A percentile compares a stretch with the other conserved stretches of the same genome.
phyloP scores from a whole-genome alignment of 1,140 invertebrate species.

The Colletes gigas region DNA sequence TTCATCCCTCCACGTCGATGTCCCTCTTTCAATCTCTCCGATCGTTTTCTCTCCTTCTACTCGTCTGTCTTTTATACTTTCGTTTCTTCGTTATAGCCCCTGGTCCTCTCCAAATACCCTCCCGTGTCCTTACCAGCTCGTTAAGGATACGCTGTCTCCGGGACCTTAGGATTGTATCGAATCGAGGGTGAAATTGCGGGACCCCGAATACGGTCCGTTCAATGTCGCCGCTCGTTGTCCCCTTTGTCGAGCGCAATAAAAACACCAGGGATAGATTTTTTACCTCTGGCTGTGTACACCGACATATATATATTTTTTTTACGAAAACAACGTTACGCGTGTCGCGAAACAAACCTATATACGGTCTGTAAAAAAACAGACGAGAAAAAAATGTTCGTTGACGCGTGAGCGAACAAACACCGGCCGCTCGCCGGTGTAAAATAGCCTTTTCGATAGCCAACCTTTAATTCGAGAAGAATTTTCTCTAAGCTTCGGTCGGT shows the following conservation, averaged over 20 bases:
- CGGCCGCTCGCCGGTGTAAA: not conserved
- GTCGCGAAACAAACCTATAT: not conserved
- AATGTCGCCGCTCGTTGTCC: not conserved
- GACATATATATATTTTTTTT: slow-evolving; percentile 3
- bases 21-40: not conserved
- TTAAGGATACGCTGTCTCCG: slow-evolving; percentile 44
- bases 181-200: slow-evolving; percentile 48
- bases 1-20: not conserved
- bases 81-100: not conserved
- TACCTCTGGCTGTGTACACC: not conserved
- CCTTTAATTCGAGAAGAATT: slow-evolving; percentile 44
- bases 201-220: slow-evolving; percentile 5
- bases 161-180: slow-evolving; percentile 41
- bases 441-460: slow-evolving; percentile 24
- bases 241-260: slow-evolving; percentile 17
- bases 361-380: slow-evolving; percentile 32
- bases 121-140: slow-evolving; percentile 34
- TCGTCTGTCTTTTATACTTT: not conserved
- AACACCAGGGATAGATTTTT: not conserved
- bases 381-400: slow-evolving; percentile 16
- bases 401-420: slow-evolving; percentile 25
- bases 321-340: slow-evolving; percentile 18
- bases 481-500: slow-evolving; percentile 36
- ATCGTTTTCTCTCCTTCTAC: not conserved
- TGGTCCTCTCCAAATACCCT: not conserved